phyloP scores from a whole-genome alignment of 2,797 vertebrate genomes.

The Salmo trutta region DNA sequence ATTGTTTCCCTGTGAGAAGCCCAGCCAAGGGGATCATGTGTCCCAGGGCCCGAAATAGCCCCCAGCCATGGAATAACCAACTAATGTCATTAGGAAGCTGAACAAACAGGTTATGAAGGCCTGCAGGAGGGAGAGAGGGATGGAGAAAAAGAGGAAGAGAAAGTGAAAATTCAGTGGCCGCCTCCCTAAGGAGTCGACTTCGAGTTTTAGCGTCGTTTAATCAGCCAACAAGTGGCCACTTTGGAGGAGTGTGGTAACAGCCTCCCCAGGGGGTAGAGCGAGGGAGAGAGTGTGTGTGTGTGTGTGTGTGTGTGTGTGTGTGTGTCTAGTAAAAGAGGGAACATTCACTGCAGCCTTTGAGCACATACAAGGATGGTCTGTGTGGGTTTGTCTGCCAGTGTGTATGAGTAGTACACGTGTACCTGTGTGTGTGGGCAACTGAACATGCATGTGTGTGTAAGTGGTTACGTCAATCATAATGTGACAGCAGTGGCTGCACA shows the following conservation, averaged over 20 bases:
- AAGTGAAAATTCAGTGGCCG: conserved; percentile 13
- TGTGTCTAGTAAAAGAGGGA: background rate
- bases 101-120: conserved; percentile 42
- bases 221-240: conserved; percentile 32
- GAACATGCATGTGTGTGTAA: background rate
- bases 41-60: conserved; percentile 46
- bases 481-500: background rate
- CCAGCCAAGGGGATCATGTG: conserved; percentile 35
- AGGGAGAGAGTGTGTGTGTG: background rate
- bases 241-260: conserved; percentile 23
- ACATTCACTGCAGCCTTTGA: conserved; percentile 2
- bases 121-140: background rate
- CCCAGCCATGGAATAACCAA: conserved; percentile 40
- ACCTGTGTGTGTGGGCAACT: background rate
- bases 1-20: conserved; percentile 43
- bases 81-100: conserved; percentile 54
- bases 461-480: background rate
- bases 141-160: background rate
- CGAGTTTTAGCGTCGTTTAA: conserved; percentile 16
- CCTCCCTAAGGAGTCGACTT: conserved; percentile 12
- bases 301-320: background rate
- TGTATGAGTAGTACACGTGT: background rate
- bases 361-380: background rate
- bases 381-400: background rate
- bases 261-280: conserved; percentile 1